phyloP scores from a whole-genome alignment of 2,797 vertebrate genomes.

The Epinephelus awoara region DNA sequence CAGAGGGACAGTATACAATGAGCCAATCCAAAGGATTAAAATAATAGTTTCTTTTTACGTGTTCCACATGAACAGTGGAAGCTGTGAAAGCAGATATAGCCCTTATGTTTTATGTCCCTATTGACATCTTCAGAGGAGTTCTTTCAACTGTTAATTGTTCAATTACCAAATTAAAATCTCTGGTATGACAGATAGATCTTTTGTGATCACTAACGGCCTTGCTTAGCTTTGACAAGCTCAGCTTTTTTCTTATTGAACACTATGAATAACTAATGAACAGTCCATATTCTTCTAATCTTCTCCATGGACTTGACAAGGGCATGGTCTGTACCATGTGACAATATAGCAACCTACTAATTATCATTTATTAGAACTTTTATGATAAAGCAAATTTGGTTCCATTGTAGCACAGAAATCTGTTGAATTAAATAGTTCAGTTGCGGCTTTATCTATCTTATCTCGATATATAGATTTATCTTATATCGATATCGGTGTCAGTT shows the following conservation, averaged over 20 bases:
- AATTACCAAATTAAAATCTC: slow-evolving; percentile 66
- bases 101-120: neutral
- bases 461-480: too few relatives aligned
- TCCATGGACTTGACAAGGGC: too few relatives aligned
- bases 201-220: slow-evolving; percentile 62
- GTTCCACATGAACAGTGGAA: neutral
- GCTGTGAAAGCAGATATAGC: neutral
- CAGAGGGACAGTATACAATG: neutral
- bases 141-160: slow-evolving; percentile 60
- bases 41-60: slow-evolving; percentile 7
- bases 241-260: slow-evolving; percentile 38
- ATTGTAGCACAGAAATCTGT: neutral
- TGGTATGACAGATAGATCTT: slow-evolving; percentile 49
- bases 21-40: slow-evolving; percentile 17
- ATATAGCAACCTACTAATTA: neutral
- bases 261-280: neutral
- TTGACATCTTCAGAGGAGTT: slow-evolving; percentile 26
- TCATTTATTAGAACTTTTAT: neutral
- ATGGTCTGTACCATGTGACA: neutral
- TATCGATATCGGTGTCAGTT: too few relatives aligned
- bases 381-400: neutral
- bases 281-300: too few relatives aligned
- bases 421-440: too few relatives aligned
- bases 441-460: too few relatives aligned
- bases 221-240: slow-evolving; percentile 49